A percentile compares a stretch with the other conserved stretches of the same genome.
Evolutionary conservation across 2,113 vertebrate species (phyloP).

Genomic region (Paramisgurnus dabryanus): DNA sequence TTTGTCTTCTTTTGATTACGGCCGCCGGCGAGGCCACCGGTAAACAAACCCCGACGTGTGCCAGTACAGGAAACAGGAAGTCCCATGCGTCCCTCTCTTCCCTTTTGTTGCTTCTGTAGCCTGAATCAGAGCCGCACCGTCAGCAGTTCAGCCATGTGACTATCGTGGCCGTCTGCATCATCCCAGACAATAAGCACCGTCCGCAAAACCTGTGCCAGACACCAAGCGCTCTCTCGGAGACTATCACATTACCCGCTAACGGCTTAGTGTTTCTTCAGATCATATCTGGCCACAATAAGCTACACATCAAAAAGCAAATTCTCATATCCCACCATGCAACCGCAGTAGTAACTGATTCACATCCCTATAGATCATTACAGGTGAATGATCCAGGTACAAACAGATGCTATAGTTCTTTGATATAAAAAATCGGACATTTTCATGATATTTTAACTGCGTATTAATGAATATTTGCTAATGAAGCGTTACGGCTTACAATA

Average conservation of each 20-base stretch:
- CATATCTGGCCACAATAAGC: conserved; percentile 14
- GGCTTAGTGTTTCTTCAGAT: not conserved
- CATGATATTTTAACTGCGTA: too few relatives aligned
- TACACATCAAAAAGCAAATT: conserved; percentile 3
- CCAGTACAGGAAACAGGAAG: conserved; percentile 50
- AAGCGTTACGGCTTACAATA: too few relatives aligned
- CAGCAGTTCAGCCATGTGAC: conserved; percentile 28
- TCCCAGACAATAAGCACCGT: conserved; percentile 22
- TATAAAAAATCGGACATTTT: too few relatives aligned
- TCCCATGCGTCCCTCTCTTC: conserved; percentile 36
- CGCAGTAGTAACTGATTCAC: not conserved
- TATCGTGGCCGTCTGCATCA: conserved; percentile 1
- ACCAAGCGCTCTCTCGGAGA: not conserved
- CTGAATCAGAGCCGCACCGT: conserved; percentile 12
- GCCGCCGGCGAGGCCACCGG: conserved; percentile 45
- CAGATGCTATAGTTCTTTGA: not conserved
- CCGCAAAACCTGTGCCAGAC: conserved; percentile 25
- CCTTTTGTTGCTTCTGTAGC: conserved; percentile 33
- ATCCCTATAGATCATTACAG: not conserved
- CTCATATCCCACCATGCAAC: not conserved
- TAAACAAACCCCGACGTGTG: conserved; percentile 51
- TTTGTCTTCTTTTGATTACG: conserved; percentile 66
- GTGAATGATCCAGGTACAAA: not conserved
- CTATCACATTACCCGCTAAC: not conserved
- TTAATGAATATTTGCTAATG: too few relatives aligned